phyloP scores from a whole-genome alignment of 1,140 invertebrate species.

The Psix sp. region DNA sequence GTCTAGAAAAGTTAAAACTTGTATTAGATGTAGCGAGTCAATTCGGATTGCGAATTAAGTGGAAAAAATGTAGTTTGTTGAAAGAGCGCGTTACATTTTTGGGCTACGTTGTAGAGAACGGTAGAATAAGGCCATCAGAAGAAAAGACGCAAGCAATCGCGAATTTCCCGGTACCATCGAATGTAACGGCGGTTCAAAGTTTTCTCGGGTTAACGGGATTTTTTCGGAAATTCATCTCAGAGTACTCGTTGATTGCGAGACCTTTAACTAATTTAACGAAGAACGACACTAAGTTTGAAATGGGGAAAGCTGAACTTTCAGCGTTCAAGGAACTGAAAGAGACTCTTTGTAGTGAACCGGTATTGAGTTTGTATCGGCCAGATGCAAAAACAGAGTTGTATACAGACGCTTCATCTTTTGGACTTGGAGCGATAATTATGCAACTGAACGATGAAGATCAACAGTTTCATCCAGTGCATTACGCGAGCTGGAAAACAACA shows the following conservation, averaged over 20 bases:
- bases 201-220: conserved; percentile 8
- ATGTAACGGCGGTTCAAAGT: conserved; percentile 5
- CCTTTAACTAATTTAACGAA: conserved; percentile 10
- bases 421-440: conserved; percentile 12
- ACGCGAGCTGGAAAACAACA: conserved; percentile 10
- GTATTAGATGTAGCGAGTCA: conserved; percentile 3
- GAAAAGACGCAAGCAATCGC: conserved; percentile 3
- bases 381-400: conserved; percentile 20
- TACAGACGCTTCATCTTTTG: conserved; percentile 12
- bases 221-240: conserved; percentile 1
- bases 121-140: conserved; percentile 1
- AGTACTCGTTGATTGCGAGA: background rate
- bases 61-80: conserved; percentile 17
- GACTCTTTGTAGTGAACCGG: conserved; percentile 2
- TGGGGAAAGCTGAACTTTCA: background rate
- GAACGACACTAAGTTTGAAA: background rate
- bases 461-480: conserved; percentile 4
- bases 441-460: conserved; percentile 8
- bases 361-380: conserved; percentile 5
- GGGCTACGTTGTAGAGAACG: conserved; percentile 17
- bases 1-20: background rate
- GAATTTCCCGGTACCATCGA: conserved; percentile 6
- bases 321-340: conserved; percentile 4
- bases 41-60: conserved; percentile 11
- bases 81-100: conserved; percentile 2